These are phyloP conservation scores for Sinotaia quadrata DNA, from an alignment of 2,888 invertebrate genomes.

Conservation along the genomic window DNA sequence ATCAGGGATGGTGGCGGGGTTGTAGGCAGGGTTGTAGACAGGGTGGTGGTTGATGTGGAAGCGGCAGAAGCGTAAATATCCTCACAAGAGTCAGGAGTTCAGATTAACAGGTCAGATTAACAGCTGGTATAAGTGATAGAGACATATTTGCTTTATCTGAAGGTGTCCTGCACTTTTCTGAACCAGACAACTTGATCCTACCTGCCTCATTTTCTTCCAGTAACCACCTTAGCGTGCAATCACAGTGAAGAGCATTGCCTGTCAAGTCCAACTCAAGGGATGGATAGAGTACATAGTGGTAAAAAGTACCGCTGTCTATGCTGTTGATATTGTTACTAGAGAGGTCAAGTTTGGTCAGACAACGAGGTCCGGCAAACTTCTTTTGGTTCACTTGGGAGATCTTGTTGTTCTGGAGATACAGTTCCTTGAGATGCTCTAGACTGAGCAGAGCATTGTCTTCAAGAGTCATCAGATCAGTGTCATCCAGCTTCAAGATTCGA, in stretches of 20 bases:
- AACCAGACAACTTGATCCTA: background rate
- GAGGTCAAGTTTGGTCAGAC: conserved; percentile 45
- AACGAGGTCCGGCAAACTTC: conserved; percentile 53
- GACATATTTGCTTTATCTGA: background rate
- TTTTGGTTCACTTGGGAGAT: conserved; percentile 48
- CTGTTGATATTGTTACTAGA: conserved; percentile 46
- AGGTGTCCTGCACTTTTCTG: conserved; percentile 9
- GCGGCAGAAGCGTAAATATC: conserved; percentile 32
- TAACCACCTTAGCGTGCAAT: conserved; percentile 87
- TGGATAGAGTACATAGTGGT: conserved; percentile 36
- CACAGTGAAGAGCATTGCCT: conserved; percentile 85
- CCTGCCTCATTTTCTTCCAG: conserved; percentile 68
- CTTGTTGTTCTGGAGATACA: conserved; percentile 50
- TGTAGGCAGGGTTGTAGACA: no score
- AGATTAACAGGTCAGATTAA: conserved; percentile 7
- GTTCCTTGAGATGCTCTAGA: conserved; percentile 41
- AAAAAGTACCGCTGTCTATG: conserved; percentile 53
- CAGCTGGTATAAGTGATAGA: background rate
- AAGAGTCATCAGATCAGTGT: conserved; percentile 42
- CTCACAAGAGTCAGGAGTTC: conserved; percentile 31
- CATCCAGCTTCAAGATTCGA: conserved; percentile 67
- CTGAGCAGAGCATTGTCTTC: conserved; percentile 52
- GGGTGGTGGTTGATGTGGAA: conserved; percentile 54
- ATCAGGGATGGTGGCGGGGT: no score
- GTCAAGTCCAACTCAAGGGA: conserved; percentile 76